These are phyloP conservation scores for Halictus quadricinctus DNA, from an alignment of 2,888 invertebrate species.

Conservation along the genomic window DNA sequence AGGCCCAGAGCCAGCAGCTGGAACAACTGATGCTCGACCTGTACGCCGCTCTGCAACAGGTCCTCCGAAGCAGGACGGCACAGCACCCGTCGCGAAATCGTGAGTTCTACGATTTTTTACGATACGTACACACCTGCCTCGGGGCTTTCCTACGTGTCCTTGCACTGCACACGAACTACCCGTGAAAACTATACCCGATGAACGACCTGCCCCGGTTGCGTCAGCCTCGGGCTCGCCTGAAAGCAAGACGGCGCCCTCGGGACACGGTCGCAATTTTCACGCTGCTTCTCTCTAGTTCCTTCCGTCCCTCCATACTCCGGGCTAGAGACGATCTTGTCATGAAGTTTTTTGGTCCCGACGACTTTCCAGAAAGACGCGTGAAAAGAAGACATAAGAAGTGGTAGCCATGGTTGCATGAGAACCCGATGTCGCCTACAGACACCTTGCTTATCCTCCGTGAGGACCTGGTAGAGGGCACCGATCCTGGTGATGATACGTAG, in stretches of 20 bases:
- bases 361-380: constrained; percentile 28
- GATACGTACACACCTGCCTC: constrained; percentile 26
- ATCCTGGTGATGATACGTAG: neutral
- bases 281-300: neutral
- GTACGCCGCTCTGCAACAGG: constrained; percentile 80
- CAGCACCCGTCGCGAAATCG: constrained; percentile 80
- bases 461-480: neutral
- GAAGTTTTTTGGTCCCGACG: neutral
- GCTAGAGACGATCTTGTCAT: neutral
- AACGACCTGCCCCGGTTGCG: constrained; percentile 10
- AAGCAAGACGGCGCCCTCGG: neutral
- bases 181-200: neutral
- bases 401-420: constrained; percentile 20
- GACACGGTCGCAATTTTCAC: neutral
- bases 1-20: constrained; percentile 76
- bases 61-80: constrained; percentile 76
- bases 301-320: neutral
- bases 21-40: constrained; percentile 80
- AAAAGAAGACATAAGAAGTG: constrained; percentile 3
- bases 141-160: constrained; percentile 30
- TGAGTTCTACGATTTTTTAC: constrained; percentile 73
- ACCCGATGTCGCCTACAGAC: neutral
- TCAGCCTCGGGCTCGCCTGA: neutral
- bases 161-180: constrained; percentile 25
- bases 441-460: neutral